Percentiles rank a stretch among this genome's conserved stretches.
These are phyloP conservation scores for Rhodophaea formosa DNA, from an alignment of 2,888 invertebrate species.

Conservation along the genomic window DNA sequence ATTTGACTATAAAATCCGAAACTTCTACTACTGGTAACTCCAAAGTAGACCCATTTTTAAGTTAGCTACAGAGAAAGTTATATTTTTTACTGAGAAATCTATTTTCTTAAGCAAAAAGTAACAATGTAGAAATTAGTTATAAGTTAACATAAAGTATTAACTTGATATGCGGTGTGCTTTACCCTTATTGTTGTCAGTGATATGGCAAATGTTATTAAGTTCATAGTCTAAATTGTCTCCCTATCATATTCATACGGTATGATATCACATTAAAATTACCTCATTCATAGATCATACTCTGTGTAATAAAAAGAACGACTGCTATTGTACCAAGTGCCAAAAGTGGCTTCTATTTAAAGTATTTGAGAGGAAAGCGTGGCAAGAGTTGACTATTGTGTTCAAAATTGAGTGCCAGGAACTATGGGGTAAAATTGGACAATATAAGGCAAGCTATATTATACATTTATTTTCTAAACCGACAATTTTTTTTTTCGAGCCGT, in stretches of 20 bases:
- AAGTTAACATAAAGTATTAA: background rate
- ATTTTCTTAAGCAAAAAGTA: background rate
- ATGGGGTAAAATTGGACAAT: constrained; percentile 44
- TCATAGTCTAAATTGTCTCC: background rate
- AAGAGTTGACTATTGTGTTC: constrained; percentile 53
- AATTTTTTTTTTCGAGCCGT: no score
- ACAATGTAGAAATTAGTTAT: background rate
- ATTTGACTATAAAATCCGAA: background rate
- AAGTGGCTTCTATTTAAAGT: constrained; percentile 48
- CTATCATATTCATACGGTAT: background rate
- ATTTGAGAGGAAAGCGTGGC: constrained; percentile 30
- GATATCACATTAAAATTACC: no score
- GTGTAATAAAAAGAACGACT: constrained; percentile 9
- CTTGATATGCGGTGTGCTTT: background rate
- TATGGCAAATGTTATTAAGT: background rate
- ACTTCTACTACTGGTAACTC: background rate
- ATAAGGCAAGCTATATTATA: constrained; percentile 26
- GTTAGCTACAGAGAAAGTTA: background rate
- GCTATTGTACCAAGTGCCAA: constrained; percentile 55
- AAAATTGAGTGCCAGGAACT: constrained; percentile 52
- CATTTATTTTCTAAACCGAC: background rate
- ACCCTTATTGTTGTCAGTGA: background rate
- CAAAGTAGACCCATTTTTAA: background rate
- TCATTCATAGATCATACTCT: background rate
- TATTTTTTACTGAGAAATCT: background rate